Evolutionary conservation across 2,113 vertebrate genomes (phyloP), one percentile per base, ranked within the genome.

Genomic region (Zeus faber): DNA sequence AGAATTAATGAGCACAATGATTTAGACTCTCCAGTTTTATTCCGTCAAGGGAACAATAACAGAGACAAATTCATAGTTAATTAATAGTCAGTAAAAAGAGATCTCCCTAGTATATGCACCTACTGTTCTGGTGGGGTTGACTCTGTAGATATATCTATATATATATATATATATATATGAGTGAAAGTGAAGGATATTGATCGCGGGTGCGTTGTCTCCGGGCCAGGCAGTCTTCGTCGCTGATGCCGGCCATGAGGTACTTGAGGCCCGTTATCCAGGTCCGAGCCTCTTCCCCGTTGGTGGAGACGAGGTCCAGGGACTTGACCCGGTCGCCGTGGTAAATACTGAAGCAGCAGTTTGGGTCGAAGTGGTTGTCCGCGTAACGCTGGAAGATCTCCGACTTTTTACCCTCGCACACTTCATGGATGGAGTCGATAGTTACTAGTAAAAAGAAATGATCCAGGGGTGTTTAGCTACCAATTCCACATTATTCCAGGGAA

Each of bases 281-380:
- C 0, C 95, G 92, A 0, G 94, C 91, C 49, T 95, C 93, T 16
- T 95, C 93, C 0, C 91, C 79, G 0, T 86, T 94, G 43, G 87
- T 86, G 1, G 92, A 91, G 14, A 99, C 95, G 85, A 99, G 85
- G 81, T 95, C 94, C 39, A 99, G 89, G 0, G 93, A 95, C 51
- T 95, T 93, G 24, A 95, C 93, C 10, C 89, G 93, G 61, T 92
- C 91, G 2, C 96, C 96, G 0, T 95, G 86, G 81, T 98, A 99
- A 84, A 99, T 93, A 72, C 93, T 98, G 85, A 97, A 97, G 85
- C 96, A 99, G 85, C 94, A 96, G 90, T 93, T 97, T 70, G 94
- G 93, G 58, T 98, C 93, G 0, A 98, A 96, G 72, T 90, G 91
- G 65, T 92, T 87, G 1, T 93, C 92, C 0, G 93, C 87, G 0